Evolutionary conservation across 2,797 vertebrate genomes (phyloP).

Genomic region (Perodicticus potto): DNA sequence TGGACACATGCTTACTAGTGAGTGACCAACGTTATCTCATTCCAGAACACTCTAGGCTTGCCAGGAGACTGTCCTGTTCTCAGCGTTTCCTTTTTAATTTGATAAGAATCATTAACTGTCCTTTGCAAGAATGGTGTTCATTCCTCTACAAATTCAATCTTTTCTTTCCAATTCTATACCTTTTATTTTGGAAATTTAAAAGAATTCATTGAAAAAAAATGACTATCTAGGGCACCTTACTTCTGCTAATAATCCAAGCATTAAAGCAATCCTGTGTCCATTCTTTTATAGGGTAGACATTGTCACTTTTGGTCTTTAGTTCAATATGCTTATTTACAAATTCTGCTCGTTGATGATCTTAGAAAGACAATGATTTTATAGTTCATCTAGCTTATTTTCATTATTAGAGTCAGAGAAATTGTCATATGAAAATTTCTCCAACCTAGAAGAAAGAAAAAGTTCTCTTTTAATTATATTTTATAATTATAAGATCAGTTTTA

Average conservation of each 20-base stretch:
- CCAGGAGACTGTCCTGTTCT: too few species aligned
- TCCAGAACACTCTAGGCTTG: too few species aligned
- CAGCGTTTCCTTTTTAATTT: too few species aligned
- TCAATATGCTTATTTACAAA: neutral
- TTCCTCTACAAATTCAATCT: neutral
- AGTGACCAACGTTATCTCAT: too few species aligned
- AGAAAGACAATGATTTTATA: neutral
- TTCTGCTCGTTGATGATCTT: neutral
- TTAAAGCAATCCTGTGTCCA: neutral
- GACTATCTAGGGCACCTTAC: neutral
- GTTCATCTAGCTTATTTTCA: neutral
- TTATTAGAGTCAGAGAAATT: neutral
- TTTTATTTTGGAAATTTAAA: neutral
- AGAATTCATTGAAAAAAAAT: neutral
- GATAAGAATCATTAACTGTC: too few species aligned
- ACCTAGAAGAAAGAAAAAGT: neutral
- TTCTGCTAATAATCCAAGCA: neutral
- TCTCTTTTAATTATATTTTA: neutral
- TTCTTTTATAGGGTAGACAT: neutral
- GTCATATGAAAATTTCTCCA: neutral
- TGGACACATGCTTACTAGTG: too few species aligned
- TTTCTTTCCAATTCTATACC: neutral
- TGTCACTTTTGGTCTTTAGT: neutral
- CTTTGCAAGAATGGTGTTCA: too few species aligned
- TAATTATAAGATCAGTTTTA: neutral